These are phyloP conservation scores for Drosophila subsilvestris DNA, from an alignment of 2,888 invertebrate genomes.

Conservation along the genomic window DNA sequence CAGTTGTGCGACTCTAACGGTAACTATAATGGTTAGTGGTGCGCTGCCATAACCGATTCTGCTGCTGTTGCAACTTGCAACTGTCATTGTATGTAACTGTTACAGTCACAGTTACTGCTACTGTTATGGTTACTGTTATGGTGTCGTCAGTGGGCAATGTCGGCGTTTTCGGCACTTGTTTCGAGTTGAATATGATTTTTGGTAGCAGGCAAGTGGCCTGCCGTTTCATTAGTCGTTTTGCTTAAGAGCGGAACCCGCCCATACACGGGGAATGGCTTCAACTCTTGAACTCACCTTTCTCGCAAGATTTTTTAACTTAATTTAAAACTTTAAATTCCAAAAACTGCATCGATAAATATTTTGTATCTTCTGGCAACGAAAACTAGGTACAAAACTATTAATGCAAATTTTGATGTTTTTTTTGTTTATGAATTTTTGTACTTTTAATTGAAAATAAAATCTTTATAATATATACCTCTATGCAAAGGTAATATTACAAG, in stretches of 20 bases:
- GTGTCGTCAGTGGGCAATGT: constrained; percentile 36
- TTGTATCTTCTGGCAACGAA: too few species aligned
- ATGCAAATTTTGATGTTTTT: too few species aligned
- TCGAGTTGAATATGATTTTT: background rate
- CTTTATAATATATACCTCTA: too few species aligned
- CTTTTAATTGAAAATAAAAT: too few species aligned
- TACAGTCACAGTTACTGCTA: constrained; percentile 57
- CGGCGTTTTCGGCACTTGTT: constrained; percentile 31
- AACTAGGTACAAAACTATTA: too few species aligned
- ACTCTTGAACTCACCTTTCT: too few species aligned
- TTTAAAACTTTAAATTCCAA: too few species aligned
- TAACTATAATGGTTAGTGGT: constrained; percentile 26
- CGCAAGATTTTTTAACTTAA: background rate
- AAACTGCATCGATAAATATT: too few species aligned
- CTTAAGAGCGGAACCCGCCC: background rate
- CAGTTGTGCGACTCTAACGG: constrained; percentile 33
- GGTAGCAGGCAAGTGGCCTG: background rate
- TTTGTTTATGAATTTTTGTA: too few species aligned
- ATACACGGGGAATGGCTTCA: background rate
- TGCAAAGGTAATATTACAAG: too few species aligned
- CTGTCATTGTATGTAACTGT: constrained; percentile 58
- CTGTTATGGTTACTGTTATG: constrained; percentile 69
- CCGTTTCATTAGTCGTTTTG: background rate
- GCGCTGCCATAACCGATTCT: background rate
- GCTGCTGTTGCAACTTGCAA: constrained; percentile 27